Percentiles rank a stretch among this genome's conserved stretches.
Conservation (phyloP, 2,797 vertebrate genomes). For the Fundulus diaphanus region DNA sequence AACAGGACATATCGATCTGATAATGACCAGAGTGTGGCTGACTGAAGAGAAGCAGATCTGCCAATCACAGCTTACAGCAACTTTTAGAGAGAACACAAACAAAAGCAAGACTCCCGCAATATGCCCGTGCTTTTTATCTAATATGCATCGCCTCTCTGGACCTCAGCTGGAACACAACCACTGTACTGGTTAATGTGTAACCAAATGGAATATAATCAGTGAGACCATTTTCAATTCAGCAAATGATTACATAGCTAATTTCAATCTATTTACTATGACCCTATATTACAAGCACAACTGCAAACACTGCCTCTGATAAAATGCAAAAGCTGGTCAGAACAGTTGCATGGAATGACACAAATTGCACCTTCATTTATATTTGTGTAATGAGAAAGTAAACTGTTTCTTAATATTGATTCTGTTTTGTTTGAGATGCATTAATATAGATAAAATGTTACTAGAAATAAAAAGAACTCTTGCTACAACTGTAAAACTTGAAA, state of each 20-base stretch:
- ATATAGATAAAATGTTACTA: not conserved
- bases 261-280: not conserved
- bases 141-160: constrained; percentile 13
- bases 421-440: not conserved
- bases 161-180: not conserved
- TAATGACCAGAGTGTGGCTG: constrained; percentile 51
- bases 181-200: not conserved
- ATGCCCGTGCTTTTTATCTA: constrained; percentile 19
- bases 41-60: constrained; percentile 45
- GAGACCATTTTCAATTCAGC: not conserved
- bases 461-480: not conserved
- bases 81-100: constrained; percentile 17
- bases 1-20: constrained; percentile 39
- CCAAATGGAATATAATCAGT: not conserved
- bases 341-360: not conserved
- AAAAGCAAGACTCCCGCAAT: not conserved
- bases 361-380: not conserved
- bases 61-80: constrained; percentile 36
- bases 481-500: not conserved
- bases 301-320: not conserved
- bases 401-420: not conserved
- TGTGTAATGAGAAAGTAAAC: not conserved
- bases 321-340: not conserved
- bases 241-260: not conserved
- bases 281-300: not conserved